Evolutionary conservation across 2,888 invertebrate species (phyloP), one percentile per base, ranked within the genome.

Genomic region (Polydrusus tereticollis): DNA sequence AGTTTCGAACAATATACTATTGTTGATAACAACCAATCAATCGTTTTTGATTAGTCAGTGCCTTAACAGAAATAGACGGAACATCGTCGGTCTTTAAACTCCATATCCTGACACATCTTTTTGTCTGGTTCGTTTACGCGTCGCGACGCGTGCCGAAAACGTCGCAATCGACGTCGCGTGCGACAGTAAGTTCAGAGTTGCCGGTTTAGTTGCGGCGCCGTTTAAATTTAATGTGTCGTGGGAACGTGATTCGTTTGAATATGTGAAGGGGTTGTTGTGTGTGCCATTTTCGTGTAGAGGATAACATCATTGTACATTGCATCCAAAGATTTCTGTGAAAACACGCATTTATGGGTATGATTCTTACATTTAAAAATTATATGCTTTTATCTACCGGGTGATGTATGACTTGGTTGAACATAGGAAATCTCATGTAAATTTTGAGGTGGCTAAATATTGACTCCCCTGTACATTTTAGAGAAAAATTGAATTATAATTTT

Each of bases 101-200:
- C 12, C 23, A 47, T n/a, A n/a, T 62, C 47, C 33, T 21, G 20
- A 55, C 8, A 29, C 18, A 29, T 55, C 52, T 52, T 63, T 50
- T 18, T 18, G 26, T 47, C 62, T 26, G 12, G 43, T 63, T 55
- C 63, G 69, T 62, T 55, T 23, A 60, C 41, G 62, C 69, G 69
- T 63, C 69, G 69, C 62, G 69, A 69, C 69, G 69, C 69, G 55
- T 69, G 62, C 36, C 55, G 43, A 6, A 41, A 69, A 60, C 62
- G 50, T 57, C 36, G 29, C 23, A 52, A 63, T 69, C 57, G 29
- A 45, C 69, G 62, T 63, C 69, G 62, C 41, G 29, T 52, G 57
- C 29, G 43, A 59, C 55, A 69, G 69, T 63, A 36, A 29, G 57
- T 62, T 55, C 55, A 59, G 26, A 50, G 33, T 62, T 67, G 33